Base-by-base conservation (phyloP, 2,888 invertebrate genomes). In the Crossocerus cetratus region DNA sequence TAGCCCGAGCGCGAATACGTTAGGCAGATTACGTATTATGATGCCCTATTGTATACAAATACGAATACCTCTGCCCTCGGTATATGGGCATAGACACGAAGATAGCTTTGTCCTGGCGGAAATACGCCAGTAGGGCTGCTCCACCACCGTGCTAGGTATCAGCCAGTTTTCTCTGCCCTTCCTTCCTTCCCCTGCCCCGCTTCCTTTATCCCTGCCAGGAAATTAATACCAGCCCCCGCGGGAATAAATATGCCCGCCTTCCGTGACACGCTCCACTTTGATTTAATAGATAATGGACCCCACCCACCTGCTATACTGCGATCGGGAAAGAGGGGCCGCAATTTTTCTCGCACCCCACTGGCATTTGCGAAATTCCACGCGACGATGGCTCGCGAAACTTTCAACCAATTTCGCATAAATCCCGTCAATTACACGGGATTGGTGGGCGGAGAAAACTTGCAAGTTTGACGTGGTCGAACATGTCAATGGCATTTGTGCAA, bases 21-120 rank as follows among this genome's bases (percentile, higher is more conserved):
- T 83, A 83, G 82, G 84, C 85, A 86, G 86, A 87, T 89, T 88
- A 86, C 84, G 86, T 86, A 88, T 88, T 88, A 88, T 86, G 88
- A 88, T 88, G 86, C 84, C 82, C 88, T 87, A 89, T 89, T 89
- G 89, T 89, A 89, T 89, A 89, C 88, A 89, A 89, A 89, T 87
- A 87, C 86, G 84, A 79, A 81, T 81, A 68, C 80, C 80, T 80
- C 65, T 63, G 60, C 75, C 32, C 72, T 61, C 74, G 82, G 75
- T 75, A 76, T 78, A 81, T 77, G 80, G 78, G 80, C 78, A 75
- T 78, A 76, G 81, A 76, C 83, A 70, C 70, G 63, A 69, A 82
- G 80, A 83, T 84, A 84, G 83, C 84, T 82, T 82, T 83, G 81
- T 81, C 83, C 61, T 72, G 70, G 55, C 32, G 77, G 78, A 80